These are phyloP conservation scores for Paraescarpia echinospica DNA, from an alignment of 1,140 invertebrate genomes.

Conservation along the genomic window DNA sequence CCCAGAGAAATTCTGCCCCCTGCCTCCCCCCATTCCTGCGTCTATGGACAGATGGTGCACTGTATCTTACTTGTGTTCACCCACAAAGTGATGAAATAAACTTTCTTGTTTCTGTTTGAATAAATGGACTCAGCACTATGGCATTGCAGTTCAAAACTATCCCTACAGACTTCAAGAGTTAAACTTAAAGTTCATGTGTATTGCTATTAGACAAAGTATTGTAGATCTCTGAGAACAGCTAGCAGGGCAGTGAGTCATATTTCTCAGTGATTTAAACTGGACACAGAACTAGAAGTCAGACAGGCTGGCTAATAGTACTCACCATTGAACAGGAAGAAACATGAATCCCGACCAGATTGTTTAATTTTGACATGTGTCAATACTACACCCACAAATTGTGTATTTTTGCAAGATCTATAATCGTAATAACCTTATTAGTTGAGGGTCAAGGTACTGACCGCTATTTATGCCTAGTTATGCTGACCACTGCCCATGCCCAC, in stretches of 20 bases:
- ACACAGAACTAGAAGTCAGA: not conserved
- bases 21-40: too few species aligned
- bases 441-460: not conserved
- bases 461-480: not conserved
- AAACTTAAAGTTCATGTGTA: too few species aligned
- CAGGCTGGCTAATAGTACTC: too few species aligned
- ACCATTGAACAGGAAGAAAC: not conserved
- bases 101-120: too few species aligned
- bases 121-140: too few species aligned
- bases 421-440: not conserved
- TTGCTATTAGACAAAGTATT: too few species aligned
- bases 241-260: not conserved
- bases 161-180: too few species aligned
- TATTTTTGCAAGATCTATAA: conserved; percentile 5
- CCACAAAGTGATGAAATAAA: too few species aligned
- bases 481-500: not conserved
- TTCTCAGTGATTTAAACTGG: not conserved
- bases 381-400: not conserved
- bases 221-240: too few species aligned
- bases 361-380: not conserved
- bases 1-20: too few species aligned
- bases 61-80: too few species aligned
- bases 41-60: not conserved
- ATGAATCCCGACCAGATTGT: not conserved
- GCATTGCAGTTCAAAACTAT: too few species aligned